Percentiles rank a stretch among this genome's conserved stretches.
phyloP scores from a whole-genome alignment of 2,888 invertebrate genomes.

The Tenthredo distinguenda region DNA sequence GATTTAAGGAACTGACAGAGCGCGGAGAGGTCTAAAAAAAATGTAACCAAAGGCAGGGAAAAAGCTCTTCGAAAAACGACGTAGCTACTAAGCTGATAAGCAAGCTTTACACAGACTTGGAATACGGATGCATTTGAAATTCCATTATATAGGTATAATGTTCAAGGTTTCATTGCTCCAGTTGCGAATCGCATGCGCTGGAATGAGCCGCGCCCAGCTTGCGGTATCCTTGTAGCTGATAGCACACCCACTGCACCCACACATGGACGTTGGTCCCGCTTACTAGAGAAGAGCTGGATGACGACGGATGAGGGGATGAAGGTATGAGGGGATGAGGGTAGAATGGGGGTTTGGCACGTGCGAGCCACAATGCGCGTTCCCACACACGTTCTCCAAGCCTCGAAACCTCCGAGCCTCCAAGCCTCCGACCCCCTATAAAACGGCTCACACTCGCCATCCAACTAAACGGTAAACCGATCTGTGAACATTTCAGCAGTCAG shows the following conservation, averaged over 20 bases:
- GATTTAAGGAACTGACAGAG: background rate
- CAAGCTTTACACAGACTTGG: background rate
- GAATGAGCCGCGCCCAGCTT: slow-evolving; percentile 74
- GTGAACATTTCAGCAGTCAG: slow-evolving; percentile 78
- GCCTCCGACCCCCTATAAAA: slow-evolving; percentile 66
- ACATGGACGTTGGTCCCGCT: slow-evolving; percentile 48
- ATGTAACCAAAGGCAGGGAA: background rate
- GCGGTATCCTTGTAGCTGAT: slow-evolving; percentile 59
- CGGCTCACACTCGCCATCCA: slow-evolving; percentile 75
- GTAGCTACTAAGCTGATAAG: slow-evolving; percentile 29
- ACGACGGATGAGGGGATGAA: slow-evolving; percentile 68
- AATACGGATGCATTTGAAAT: slow-evolving; percentile 11
- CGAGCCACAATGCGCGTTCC: slow-evolving; percentile 81
- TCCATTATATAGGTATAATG: background rate
- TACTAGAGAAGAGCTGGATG: slow-evolving; percentile 32
- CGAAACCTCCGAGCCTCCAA: slow-evolving; percentile 55
- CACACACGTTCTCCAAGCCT: slow-evolving; percentile 73
- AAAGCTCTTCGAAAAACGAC: background rate
- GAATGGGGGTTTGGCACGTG: slow-evolving; percentile 80
- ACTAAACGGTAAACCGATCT: slow-evolving; percentile 78
- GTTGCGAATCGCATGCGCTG: slow-evolving; percentile 70
- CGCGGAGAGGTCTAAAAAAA: background rate
- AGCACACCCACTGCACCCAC: slow-evolving; percentile 50
- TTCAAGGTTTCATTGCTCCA: slow-evolving; percentile 24
- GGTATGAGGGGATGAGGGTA: slow-evolving; percentile 49